phyloP scores from a whole-genome alignment of 2,888 invertebrate species.

The Neoitamus cyanurus region DNA sequence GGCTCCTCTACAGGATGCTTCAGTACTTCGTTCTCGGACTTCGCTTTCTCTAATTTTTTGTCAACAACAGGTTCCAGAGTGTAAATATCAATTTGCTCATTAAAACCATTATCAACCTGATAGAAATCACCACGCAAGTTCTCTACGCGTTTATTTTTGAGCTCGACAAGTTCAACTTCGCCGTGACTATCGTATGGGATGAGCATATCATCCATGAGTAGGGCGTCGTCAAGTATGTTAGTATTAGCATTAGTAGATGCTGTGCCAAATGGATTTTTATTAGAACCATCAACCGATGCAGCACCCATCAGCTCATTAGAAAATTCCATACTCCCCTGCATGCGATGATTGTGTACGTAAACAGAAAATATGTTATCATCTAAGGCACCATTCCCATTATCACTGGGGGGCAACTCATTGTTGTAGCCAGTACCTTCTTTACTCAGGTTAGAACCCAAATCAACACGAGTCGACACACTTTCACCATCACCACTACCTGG shows the following conservation, averaged over 20 bases:
- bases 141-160: slow-evolving; percentile 4
- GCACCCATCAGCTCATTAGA: neutral
- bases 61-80: slow-evolving; percentile 23
- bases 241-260: neutral
- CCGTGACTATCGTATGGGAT: slow-evolving; percentile 39
- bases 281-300: neutral
- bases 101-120: neutral
- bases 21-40: slow-evolving; percentile 34
- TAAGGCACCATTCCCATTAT: slow-evolving; percentile 7
- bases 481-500: slow-evolving; percentile 51
- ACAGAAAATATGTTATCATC: slow-evolving; percentile 6
- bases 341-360: neutral
- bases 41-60: neutral
- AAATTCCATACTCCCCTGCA: neutral
- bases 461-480: slow-evolving; percentile 40
- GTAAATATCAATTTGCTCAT: slow-evolving; percentile 31
- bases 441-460: slow-evolving; percentile 51
- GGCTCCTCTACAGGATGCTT: neutral
- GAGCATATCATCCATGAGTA: neutral
- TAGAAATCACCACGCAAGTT: slow-evolving; percentile 24
- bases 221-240: neutral
- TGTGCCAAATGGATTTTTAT: neutral
- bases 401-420: slow-evolving; percentile 28
- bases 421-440: slow-evolving; percentile 42
- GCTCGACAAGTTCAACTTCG: slow-evolving; percentile 42